Conservation (phyloP, 2,888 invertebrate species). For the Dione vanillae region DNA sequence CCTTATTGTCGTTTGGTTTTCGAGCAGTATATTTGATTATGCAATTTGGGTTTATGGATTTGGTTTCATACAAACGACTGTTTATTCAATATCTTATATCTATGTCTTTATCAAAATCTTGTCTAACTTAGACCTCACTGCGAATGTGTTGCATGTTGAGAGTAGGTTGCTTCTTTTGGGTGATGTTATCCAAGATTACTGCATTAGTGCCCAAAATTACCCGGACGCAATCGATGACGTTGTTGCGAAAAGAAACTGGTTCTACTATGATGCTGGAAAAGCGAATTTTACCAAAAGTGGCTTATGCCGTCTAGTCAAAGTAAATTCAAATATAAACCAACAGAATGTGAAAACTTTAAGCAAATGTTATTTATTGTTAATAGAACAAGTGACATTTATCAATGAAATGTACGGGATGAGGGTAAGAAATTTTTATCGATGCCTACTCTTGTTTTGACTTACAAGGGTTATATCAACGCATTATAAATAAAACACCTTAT, state of each 20-base stretch:
- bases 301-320: conserved; percentile 10
- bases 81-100: conserved; percentile 58
- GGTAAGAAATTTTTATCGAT: conserved; percentile 58
- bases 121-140: conserved; percentile 64
- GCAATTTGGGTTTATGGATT: conserved; percentile 59
- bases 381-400: conserved; percentile 66
- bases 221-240: conserved; percentile 51
- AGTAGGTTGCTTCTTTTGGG: conserved; percentile 59
- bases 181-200: conserved; percentile 56
- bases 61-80: conserved; percentile 54
- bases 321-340: conserved; percentile 23
- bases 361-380: conserved; percentile 66
- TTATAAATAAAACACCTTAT: no score
- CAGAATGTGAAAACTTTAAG: conserved; percentile 57
- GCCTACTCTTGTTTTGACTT: no score
- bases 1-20: conserved; percentile 57
- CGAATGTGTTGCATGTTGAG: conserved; percentile 64
- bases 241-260: conserved; percentile 57
- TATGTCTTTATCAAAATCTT: conserved; percentile 69
- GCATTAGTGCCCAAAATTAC: conserved; percentile 41
- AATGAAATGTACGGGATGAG: conserved; percentile 70
- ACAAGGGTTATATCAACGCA: no score
- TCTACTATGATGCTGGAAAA: conserved; percentile 46
- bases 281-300: not conserved
- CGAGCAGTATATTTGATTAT: conserved; percentile 58